phyloP scores from a whole-genome alignment of 2,888 invertebrate species.

The Drosophila kokeensis region DNA sequence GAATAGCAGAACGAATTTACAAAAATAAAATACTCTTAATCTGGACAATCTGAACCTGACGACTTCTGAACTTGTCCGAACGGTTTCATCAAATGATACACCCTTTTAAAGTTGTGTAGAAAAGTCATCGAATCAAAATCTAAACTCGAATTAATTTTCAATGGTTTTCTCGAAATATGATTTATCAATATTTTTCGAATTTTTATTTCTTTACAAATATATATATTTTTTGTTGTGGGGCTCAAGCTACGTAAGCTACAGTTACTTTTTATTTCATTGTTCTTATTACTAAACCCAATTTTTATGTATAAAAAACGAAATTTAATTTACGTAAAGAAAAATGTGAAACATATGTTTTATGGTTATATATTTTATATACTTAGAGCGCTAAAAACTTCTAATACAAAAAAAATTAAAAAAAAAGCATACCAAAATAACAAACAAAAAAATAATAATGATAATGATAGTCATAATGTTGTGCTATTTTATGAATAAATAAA shows the following conservation, averaged over 20 bases:
- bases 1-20: neutral
- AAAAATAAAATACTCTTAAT: conserved; percentile 15
- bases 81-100: conserved; percentile 17
- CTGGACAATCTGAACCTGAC: neutral
- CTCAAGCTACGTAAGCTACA: conserved; percentile 74
- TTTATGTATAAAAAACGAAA: conserved; percentile 67
- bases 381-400: conserved; percentile 54
- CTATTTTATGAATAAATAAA: conserved; percentile 66
- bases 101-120: conserved; percentile 8
- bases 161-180: conserved; percentile 14
- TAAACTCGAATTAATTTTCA: conserved; percentile 35
- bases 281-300: conserved; percentile 65
- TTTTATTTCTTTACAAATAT: conserved; percentile 25
- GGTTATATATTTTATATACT: conserved; percentile 59
- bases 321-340: conserved; percentile 68
- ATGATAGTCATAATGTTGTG: conserved; percentile 61
- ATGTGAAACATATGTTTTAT: conserved; percentile 71
- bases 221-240: conserved; percentile 66
- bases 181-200: conserved; percentile 23
- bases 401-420: conserved; percentile 50
- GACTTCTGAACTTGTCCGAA: conserved; percentile 6
- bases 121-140: conserved; percentile 9
- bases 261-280: conserved; percentile 51
- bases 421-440: conserved; percentile 68
- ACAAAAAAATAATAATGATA: conserved; percentile 49